These are phyloP conservation scores for Drosophila longiperda DNA, from an alignment of 2,888 invertebrate species.

Conservation along the genomic window DNA sequence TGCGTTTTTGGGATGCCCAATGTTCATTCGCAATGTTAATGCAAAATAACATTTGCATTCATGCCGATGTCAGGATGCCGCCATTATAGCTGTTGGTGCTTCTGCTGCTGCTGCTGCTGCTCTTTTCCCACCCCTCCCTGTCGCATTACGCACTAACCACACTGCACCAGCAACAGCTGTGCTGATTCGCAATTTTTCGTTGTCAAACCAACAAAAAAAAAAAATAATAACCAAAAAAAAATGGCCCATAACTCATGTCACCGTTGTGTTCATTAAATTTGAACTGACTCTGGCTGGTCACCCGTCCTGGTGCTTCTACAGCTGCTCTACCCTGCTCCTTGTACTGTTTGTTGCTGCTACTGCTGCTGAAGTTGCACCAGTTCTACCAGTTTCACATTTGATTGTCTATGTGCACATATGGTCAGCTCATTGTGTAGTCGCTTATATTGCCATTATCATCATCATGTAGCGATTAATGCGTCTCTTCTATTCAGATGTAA, in stretches of 20 bases:
- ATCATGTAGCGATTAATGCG: conserved; percentile 68
- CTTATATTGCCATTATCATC: conserved; percentile 74
- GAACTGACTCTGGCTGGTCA: conserved; percentile 49
- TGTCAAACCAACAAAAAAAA: conserved; percentile 52
- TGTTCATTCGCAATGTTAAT: conserved; percentile 65
- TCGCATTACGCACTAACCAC: conserved; percentile 11
- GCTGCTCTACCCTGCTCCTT: conserved; percentile 2
- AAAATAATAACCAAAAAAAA: conserved; percentile 49
- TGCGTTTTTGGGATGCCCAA: conserved; percentile 24
- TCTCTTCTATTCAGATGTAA: conserved; percentile 27
- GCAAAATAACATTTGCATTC: conserved; percentile 74
- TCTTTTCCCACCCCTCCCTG: neutral
- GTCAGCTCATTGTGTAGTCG: conserved; percentile 73
- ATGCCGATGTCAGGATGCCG: conserved; percentile 48
- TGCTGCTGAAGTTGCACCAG: conserved; percentile 19
- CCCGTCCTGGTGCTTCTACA: conserved; percentile 17
- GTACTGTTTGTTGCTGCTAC: conserved; percentile 8
- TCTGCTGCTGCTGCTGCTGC: neutral
- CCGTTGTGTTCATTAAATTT: conserved; percentile 73
- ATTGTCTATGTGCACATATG: conserved; percentile 75
- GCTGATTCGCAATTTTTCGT: conserved; percentile 70
- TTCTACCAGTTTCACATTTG: conserved; percentile 47
- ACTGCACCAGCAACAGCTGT: conserved; percentile 63
- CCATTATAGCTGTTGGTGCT: neutral
- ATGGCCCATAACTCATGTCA: conserved; percentile 74